Percentiles rank a stretch among this genome's conserved stretches.
These are phyloP conservation scores for Brachymystax lenok DNA, from an alignment of 2,797 vertebrate species.

Conservation along the genomic window DNA sequence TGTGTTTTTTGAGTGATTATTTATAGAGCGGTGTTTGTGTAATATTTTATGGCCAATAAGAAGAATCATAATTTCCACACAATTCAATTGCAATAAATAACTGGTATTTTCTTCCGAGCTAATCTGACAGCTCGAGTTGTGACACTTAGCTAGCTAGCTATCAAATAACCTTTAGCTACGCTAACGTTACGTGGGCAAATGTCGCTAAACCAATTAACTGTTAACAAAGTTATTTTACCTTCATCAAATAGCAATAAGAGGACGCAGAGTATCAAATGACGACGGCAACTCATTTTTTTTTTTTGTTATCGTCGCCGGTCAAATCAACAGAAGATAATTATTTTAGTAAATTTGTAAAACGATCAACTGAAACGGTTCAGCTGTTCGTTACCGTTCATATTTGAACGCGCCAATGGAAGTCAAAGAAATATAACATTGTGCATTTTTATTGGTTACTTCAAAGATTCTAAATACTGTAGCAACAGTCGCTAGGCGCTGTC, in stretches of 20 bases:
- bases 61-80: too few relatives aligned
- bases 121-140: too few relatives aligned
- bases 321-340: background rate
- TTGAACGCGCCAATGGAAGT: background rate
- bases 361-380: background rate
- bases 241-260: background rate
- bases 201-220: too few relatives aligned
- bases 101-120: too few relatives aligned
- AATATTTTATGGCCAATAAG: too few relatives aligned
- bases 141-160: background rate
- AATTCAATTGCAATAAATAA: too few relatives aligned
- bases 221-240: background rate
- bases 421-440: background rate
- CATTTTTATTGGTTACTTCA: conserved; percentile 4
- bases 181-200: background rate
- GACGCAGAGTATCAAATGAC: background rate
- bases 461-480: background rate
- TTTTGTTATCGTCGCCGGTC: background rate
- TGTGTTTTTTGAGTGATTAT: too few relatives aligned
- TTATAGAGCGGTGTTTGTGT: too few relatives aligned
- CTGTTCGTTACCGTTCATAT: background rate
- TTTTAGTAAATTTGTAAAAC: background rate
- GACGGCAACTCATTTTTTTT: background rate
- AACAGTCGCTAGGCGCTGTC: background rate
- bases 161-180: background rate